phyloP scores from a whole-genome alignment of 2,113 vertebrate species.

The Spizaetus ornatus region DNA sequence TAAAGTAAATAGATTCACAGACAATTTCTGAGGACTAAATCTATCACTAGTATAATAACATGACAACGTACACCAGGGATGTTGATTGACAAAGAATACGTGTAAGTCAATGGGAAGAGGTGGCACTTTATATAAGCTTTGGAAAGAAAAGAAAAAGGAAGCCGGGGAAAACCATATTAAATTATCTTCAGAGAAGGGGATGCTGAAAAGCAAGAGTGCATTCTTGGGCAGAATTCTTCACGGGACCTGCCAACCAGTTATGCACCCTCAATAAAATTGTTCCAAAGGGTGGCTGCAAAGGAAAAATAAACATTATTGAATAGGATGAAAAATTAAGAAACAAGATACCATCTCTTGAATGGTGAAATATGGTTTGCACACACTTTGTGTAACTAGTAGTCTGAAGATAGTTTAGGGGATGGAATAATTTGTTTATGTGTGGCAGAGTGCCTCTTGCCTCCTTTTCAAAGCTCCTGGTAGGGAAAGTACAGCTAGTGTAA shows the following conservation, averaged over 20 bases:
- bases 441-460: not conserved
- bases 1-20: not conserved
- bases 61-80: not conserved
- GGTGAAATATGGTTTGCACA: not conserved
- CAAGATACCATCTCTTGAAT: not conserved
- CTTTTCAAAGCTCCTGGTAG: not conserved
- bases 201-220: not conserved
- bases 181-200: not conserved
- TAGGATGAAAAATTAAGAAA: not conserved
- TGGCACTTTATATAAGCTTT: not conserved
- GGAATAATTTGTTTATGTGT: not conserved
- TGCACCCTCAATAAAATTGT: not conserved
- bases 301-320: not conserved
- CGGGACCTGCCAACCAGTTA: rapidly evolving
- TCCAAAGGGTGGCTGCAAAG: not conserved
- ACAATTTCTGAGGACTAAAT: not conserved
- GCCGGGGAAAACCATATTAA: not conserved
- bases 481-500: not conserved
- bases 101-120: not conserved
- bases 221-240: not conserved
- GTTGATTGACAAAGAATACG: not conserved
- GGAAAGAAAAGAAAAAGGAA: not conserved
- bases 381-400: not conserved
- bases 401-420: not conserved
- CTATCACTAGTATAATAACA: not conserved